phyloP scores from a whole-genome alignment of 2,797 vertebrate species.

The Cichlasoma orientale region DNA sequence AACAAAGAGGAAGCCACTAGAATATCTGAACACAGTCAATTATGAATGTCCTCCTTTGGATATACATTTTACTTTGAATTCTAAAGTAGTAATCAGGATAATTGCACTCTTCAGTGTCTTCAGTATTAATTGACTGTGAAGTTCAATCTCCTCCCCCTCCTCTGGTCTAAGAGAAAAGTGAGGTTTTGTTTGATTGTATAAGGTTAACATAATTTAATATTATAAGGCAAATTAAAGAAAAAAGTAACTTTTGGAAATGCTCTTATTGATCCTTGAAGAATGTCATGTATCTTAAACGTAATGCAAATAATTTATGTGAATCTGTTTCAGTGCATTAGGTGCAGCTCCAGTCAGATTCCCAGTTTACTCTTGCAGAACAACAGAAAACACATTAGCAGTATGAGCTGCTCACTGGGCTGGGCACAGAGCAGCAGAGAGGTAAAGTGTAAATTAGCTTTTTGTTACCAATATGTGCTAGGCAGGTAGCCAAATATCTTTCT shows the following conservation, averaged over 20 bases:
- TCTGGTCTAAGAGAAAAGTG: conserved; percentile 23
- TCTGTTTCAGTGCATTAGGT: not conserved
- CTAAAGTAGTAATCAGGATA: conserved; percentile 34
- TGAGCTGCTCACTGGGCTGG: not conserved
- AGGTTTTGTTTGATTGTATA: conserved; percentile 5
- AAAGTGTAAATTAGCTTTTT: conserved; percentile 3
- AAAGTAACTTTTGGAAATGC: not conserved
- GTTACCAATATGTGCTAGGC: not conserved
- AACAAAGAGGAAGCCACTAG: not conserved
- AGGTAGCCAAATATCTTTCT: not conserved
- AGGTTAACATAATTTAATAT: not conserved
- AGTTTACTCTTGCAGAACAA: not conserved
- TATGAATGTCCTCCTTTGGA: conserved; percentile 25
- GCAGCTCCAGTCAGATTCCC: not conserved
- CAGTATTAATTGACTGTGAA: conserved; percentile 23
- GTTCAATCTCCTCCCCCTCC: not conserved
- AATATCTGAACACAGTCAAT: conserved; percentile 18
- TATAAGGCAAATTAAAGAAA: not conserved
- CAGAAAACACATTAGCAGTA: not conserved
- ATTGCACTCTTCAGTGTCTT: conserved; percentile 31
- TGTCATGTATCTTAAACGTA: not conserved
- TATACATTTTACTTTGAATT: conserved; percentile 23
- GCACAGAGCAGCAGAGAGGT: conserved; percentile 1
- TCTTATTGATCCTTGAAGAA: not conserved
- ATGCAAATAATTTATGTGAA: not conserved